These are phyloP conservation scores for Ichneumoninae sp. DNA, from an alignment of 2,888 invertebrate genomes.

Conservation along the genomic window DNA sequence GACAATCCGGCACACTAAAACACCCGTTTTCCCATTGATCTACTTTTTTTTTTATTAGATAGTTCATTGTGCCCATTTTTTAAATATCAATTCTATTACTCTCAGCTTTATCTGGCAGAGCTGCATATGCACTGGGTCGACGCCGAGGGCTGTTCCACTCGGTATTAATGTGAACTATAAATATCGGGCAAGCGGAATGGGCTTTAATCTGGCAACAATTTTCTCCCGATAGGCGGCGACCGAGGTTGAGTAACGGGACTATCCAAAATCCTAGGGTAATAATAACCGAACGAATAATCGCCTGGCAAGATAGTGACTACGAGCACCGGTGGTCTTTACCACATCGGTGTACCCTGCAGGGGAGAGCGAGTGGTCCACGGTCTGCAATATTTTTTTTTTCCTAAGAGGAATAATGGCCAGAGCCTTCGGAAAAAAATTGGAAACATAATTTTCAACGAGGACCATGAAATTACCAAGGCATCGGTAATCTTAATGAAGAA, in stretches of 20 bases:
- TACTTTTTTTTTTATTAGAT: conserved; percentile 36
- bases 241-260: conserved; percentile 54
- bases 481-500: background rate
- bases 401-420: background rate
- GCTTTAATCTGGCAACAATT: conserved; percentile 69
- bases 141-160: conserved; percentile 35
- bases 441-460: background rate
- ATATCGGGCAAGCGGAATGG: conserved; percentile 55
- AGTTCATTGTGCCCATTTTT: conserved; percentile 34
- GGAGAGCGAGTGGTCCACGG: conserved; percentile 3
- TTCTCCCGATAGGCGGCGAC: conserved; percentile 49
- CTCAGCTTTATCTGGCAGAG: conserved; percentile 15
- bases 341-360: conserved; percentile 15
- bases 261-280: conserved; percentile 58
- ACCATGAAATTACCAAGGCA: background rate
- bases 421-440: background rate
- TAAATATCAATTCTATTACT: conserved; percentile 45
- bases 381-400: background rate
- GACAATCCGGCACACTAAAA: background rate
- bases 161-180: conserved; percentile 66
- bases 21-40: background rate
- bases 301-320: conserved; percentile 42
- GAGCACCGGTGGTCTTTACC: conserved; percentile 36
- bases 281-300: conserved; percentile 63
- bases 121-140: conserved; percentile 32